Base-by-base conservation (phyloP, 2,797 vertebrate species). In the Fistularia commersonii region DNA sequence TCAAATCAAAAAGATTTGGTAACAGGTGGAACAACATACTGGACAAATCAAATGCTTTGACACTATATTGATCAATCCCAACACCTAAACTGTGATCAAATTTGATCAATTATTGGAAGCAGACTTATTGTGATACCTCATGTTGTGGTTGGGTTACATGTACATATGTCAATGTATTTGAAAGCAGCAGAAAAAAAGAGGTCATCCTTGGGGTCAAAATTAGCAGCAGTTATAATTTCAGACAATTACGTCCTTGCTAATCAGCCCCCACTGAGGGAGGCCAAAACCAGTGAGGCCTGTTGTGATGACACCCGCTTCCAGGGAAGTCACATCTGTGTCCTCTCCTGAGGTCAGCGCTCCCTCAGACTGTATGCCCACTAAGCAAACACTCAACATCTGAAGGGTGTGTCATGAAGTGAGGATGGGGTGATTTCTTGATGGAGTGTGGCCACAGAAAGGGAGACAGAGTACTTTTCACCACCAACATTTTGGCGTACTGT, bases 321-420 rank as follows among this genome's bases (percentile, higher is more conserved):
- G 23, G 23, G 23, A 23, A 23, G 23, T 23, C 23, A 23, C 23
- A 23, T 23, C 23, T 23, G 23, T 23, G 75, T 74, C 74, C 73
- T 81, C 75, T 77, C 62, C 57, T 49, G 40, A 76, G 65, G 80
- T 81, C 76, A 77, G 54, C 51, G 41, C 14, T 32, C 62, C 51
- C 55, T 59, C 14, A 2, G 53, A 32, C 7, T 8, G 23, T 11
- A 39, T 31, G 47, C 41, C 45, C 11, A 3, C 37, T 12, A 13
- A 55, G 54, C 56, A 61, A 64, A 77, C 57, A 68, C 32, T 47
- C 45, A 67, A 34, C 47, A 41, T 57, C 8, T 65, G 36, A 61
- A 51, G 66, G 50, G 47, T 41, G 48, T 41, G 15, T 52, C 8
- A 32, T 53, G 47, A 44, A 14, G 36, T 23, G 23, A 23, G 23